Conservation (phyloP, 1,140 invertebrate species). For the Yoshiicerus persimilis region DNA sequence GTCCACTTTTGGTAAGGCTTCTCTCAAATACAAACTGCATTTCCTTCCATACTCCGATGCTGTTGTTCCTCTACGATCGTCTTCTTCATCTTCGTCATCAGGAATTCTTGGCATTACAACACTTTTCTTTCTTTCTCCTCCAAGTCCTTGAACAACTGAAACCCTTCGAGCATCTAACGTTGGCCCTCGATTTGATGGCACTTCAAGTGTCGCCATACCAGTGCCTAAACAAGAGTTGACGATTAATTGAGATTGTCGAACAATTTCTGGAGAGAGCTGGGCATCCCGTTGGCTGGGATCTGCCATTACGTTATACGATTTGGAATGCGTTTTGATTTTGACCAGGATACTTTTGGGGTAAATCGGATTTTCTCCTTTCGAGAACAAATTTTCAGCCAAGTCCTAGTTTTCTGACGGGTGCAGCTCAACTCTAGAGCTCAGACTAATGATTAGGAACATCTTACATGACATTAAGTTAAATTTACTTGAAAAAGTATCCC, state of each 20-base stretch:
- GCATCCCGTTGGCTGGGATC: background rate
- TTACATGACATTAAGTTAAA: background rate
- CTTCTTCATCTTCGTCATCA: conserved; percentile 30
- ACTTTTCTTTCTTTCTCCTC: conserved; percentile 48
- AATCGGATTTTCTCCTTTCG: background rate
- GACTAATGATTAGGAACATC: background rate
- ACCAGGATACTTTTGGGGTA: too few relatives aligned
- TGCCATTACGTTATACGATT: background rate
- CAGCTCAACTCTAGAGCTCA: background rate
- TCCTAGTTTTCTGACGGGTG: background rate
- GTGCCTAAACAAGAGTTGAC: background rate
- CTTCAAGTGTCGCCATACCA: background rate
- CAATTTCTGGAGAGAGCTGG: background rate
- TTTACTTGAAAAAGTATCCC: too few relatives aligned
- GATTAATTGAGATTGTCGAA: background rate
- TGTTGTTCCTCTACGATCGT: background rate
- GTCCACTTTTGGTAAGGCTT: conserved; percentile 81
- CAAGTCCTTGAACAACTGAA: conserved; percentile 44
- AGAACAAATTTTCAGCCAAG: background rate
- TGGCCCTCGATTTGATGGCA: background rate
- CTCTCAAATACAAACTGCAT: conserved; percentile 61
- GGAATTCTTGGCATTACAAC: conserved; percentile 45
- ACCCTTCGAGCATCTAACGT: background rate
- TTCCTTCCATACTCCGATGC: conserved; percentile 41
- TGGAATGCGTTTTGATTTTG: conserved; percentile 7